These are phyloP conservation scores for Alligator sinensis DNA, from an alignment of 2,113 vertebrate species.

Conservation along the genomic window DNA sequence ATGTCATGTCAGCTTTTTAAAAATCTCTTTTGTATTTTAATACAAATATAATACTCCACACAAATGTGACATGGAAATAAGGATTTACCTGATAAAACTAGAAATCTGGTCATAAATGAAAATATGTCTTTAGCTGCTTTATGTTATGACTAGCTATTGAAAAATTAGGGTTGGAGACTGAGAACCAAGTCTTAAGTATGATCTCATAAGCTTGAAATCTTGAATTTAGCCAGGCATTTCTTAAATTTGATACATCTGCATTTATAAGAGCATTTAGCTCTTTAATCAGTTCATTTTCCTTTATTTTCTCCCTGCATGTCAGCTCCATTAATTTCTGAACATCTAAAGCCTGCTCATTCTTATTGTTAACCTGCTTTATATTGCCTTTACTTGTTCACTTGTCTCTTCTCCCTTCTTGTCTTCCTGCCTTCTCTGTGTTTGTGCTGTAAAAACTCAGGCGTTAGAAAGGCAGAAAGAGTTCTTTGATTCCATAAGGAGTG, in stretches of 20 bases:
- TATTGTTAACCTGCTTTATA: not conserved
- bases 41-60: not conserved
- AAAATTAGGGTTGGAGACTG: not conserved
- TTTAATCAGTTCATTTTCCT: constrained; percentile 1
- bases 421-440: constrained; percentile 33
- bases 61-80: not conserved
- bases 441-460: constrained; percentile 82
- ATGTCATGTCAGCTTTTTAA: not conserved
- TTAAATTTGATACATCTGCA: constrained; percentile 37
- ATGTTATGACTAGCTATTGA: not conserved
- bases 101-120: not conserved
- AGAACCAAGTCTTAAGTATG: not conserved
- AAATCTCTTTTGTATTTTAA: not conserved
- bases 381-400: constrained; percentile 37
- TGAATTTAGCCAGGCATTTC: constrained; percentile 18
- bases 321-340: constrained; percentile 12
- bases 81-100: too few relatives aligned
- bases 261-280: not conserved
- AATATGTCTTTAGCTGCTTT: not conserved
- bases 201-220: not conserved
- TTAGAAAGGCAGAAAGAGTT: constrained; percentile 99
- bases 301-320: not conserved
- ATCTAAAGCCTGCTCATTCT: not conserved
- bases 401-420: constrained; percentile 9
- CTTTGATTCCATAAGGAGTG: constrained; percentile 92